Percentiles rank a stretch among this genome's conserved stretches.
Conservation (phyloP, 2,888 invertebrate genomes). For the Nymphalis polychloros region DNA sequence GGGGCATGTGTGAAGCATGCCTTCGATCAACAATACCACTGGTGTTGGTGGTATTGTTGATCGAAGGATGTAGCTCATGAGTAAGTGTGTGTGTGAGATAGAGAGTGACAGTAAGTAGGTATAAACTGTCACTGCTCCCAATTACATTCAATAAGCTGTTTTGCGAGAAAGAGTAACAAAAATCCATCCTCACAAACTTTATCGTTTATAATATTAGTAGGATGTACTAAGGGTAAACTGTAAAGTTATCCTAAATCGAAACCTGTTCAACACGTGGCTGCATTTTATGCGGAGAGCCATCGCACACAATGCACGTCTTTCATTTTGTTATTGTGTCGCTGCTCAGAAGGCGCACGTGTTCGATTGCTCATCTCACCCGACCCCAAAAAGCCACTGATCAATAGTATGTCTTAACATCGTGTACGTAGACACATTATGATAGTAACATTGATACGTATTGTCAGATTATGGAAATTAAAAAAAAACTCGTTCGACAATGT, state of each 20-base stretch:
- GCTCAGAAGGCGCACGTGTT: constrained; percentile 72
- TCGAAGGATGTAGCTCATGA: too few species aligned
- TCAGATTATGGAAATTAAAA: constrained; percentile 25
- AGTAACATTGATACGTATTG: constrained; percentile 26
- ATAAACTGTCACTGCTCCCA: too few species aligned
- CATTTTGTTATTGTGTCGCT: constrained; percentile 71
- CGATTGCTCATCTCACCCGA: constrained; percentile 55
- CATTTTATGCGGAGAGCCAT: constrained; percentile 49
- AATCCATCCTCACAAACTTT: too few species aligned
- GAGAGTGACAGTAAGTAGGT: too few species aligned
- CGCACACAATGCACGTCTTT: constrained; percentile 67
- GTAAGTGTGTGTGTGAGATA: too few species aligned
- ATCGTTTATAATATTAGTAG: too few species aligned
- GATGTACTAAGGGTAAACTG: not conserved
- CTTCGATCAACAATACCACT: too few species aligned
- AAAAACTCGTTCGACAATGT: constrained; percentile 10
- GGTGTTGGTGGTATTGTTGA: too few species aligned
- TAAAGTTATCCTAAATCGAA: constrained; percentile 49
- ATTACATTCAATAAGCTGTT: too few species aligned
- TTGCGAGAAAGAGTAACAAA: too few species aligned
- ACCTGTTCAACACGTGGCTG: constrained; percentile 74
- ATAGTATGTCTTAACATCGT: constrained; percentile 45
- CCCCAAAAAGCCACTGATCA: constrained; percentile 42
- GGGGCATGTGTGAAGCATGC: too few species aligned
- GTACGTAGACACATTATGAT: constrained; percentile 43